Percentiles rank a stretch among this genome's conserved stretches.
Evolutionary conservation across 2,797 vertebrate genomes (phyloP).

Genomic region (Eupleurogrammus muticus): DNA sequence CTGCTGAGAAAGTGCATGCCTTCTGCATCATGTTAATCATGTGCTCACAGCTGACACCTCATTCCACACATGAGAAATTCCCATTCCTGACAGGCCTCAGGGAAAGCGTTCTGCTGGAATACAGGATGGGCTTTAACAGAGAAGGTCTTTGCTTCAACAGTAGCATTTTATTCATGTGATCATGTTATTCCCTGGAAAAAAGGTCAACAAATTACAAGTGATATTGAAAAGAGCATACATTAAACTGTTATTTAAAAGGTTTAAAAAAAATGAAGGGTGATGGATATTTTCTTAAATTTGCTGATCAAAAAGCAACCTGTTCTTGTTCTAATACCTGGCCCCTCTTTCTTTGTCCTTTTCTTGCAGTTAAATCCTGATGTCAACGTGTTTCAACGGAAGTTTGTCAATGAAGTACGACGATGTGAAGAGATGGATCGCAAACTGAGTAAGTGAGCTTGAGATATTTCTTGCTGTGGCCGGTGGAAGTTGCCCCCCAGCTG

Average conservation of each 20-base stretch:
- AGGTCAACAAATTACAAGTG: not conserved
- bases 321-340: not conserved
- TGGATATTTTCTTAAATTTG: not conserved
- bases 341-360: not conserved
- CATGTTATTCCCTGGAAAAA: not conserved
- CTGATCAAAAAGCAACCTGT: not conserved
- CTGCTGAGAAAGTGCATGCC: constrained; percentile 51
- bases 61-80: constrained; percentile 52
- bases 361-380: constrained; percentile 95
- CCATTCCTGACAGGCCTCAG: constrained; percentile 48
- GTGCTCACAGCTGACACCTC: constrained; percentile 73
- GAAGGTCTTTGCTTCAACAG: constrained; percentile 10
- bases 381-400: constrained; percentile 97
- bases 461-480: not conserved
- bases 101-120: constrained; percentile 56
- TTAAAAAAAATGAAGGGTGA: not conserved
- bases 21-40: constrained; percentile 65
- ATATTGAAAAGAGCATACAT: not conserved
- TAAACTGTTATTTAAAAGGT: not conserved
- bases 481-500: not conserved
- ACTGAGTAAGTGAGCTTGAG: constrained; percentile 86
- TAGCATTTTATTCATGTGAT: not conserved
- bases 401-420: constrained; percentile 96
- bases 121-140: constrained; percentile 27
- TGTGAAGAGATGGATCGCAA: constrained; percentile 99